phyloP scores from a whole-genome alignment of 2,797 vertebrate species.

The Pantherophis alleghaniensis region DNA sequence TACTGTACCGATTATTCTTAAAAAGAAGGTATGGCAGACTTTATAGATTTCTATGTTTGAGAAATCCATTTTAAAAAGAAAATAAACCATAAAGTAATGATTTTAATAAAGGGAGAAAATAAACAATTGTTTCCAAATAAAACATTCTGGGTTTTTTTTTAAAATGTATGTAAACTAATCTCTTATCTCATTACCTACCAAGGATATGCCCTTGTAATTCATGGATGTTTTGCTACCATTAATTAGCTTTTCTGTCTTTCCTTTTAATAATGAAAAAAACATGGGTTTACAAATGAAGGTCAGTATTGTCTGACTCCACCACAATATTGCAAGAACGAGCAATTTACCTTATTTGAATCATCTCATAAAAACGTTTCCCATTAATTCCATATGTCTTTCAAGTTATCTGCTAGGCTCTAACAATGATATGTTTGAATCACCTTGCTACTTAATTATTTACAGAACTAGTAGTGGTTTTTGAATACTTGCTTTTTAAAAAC shows the following conservation, averaged over 20 bases:
- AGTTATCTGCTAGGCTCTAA: not conserved
- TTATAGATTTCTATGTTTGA: not conserved
- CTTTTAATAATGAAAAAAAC: not conserved
- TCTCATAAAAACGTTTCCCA: not conserved
- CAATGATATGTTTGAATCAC: not conserved
- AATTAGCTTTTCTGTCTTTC: not conserved
- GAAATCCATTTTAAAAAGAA: not conserved
- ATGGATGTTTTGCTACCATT: not conserved
- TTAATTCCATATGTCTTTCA: not conserved
- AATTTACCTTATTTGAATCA: not conserved
- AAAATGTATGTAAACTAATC: too few species aligned
- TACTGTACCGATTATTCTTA: not conserved
- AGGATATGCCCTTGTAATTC: not conserved
- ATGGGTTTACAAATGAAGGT: not conserved
- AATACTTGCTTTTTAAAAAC: not conserved
- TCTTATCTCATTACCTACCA: not conserved
- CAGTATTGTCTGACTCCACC: not conserved
- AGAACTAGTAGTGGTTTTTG: not conserved
- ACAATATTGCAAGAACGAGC: not conserved
- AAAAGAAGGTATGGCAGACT: not conserved
- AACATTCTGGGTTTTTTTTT: not conserved
- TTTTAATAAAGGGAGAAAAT: not conserved
- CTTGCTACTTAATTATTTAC: not conserved
- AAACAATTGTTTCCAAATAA: not conserved
- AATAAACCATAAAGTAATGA: not conserved